Evolutionary conservation across 2,888 invertebrate genomes (phyloP).

Genomic region (Cephus nigrinus): DNA sequence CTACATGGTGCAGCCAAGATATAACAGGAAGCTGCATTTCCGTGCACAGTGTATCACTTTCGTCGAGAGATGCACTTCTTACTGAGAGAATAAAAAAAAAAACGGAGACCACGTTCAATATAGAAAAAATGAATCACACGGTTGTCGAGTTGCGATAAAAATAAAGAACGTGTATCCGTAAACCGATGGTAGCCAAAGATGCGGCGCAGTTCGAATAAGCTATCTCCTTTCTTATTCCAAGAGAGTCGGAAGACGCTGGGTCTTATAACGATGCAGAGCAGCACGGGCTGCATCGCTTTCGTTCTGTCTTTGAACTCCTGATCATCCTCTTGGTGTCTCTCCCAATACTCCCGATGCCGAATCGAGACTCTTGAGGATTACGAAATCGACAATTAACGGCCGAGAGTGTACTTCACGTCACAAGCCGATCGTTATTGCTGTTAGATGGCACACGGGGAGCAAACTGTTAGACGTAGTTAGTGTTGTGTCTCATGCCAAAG

Average conservation of each 20-base stretch:
- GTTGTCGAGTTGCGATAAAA: background rate
- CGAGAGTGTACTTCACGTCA: background rate
- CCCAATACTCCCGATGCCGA: background rate
- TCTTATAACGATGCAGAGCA: background rate
- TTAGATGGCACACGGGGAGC: background rate
- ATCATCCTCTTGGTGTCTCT: background rate
- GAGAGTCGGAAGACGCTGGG: background rate
- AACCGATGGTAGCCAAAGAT: too few species aligned
- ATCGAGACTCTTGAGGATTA: background rate
- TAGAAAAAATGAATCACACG: background rate
- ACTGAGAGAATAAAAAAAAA: background rate
- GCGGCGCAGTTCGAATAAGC: background rate
- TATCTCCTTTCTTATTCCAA: background rate
- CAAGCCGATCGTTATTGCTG: background rate
- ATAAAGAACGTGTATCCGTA: background rate
- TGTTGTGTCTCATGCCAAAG: background rate
- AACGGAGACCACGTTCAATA: background rate
- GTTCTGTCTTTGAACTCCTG: background rate
- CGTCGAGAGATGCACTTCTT: background rate
- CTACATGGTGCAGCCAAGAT: constrained; percentile 43
- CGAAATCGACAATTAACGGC: background rate
- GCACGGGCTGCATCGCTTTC: background rate
- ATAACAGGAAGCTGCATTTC: constrained; percentile 43
- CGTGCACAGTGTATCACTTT: background rate
- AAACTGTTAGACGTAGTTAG: background rate